Base-by-base conservation (phyloP, 1,140 invertebrate genomes). In the Heterodera carotae region DNA sequence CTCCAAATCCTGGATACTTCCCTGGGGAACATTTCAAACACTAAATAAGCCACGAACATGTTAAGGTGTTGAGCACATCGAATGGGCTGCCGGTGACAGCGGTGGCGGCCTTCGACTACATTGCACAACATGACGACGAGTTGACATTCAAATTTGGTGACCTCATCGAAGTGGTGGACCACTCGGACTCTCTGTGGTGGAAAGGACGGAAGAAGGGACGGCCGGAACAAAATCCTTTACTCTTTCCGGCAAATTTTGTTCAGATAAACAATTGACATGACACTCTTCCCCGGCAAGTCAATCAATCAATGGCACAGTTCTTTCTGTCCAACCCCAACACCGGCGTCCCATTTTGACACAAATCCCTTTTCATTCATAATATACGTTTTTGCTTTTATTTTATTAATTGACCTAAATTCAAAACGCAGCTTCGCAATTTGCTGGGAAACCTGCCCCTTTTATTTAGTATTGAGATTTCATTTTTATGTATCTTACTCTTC, bases 61-160 rank as follows among this genome's bases (percentile, higher is more conserved):
- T 81, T 72, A 18, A 74, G 72, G 22, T 74, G 25, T 34, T 60
- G 18, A 27, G 25, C 29, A 7, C 80, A 29, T 56, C 64, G n/a
- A 34, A 48, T 5, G 68, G 10, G 27, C n/a, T n/a, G n/a, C 27
- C 18, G 22, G 8, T 59, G 43, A 25, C 81, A 6, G 81, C 81
- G 33, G 48, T 33, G 68, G 81, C 82, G 4, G 76, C 69, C 18
- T 82, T 84, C 36, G 81, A 82, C 36, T 82, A 82, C 56, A 56
- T 67, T 22, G 81, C 82, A 10, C 82, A 82, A 48, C 82, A 84
- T 60, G 79, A 67, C n/a, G 81, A 82, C 39, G 81, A 82, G 10
- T 67, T 82, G 27, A 66, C 62, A 18, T 82, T 82, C 78, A 84
- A 84, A 69, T 56, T 62, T 3, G 79, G 82, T 10, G 81, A 82